Evolutionary conservation across 2,797 vertebrate genomes (phyloP), one percentile per base, ranked within the genome.

Genomic region (Mormyrops boulengeri): DNA sequence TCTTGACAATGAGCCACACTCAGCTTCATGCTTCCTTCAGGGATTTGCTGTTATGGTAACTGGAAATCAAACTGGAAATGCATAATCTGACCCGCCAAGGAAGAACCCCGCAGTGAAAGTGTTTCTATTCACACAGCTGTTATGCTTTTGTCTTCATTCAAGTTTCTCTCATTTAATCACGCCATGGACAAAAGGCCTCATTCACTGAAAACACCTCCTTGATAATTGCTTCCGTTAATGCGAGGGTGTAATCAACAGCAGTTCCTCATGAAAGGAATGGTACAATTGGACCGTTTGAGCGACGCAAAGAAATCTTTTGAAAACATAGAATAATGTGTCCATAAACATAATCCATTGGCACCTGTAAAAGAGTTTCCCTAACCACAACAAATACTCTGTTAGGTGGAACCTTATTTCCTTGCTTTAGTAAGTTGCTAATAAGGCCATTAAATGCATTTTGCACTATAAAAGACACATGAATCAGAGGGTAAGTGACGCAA

Each of bases 391-490:
- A 88, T 88, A 17, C 86, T 44, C 26, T 22, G 14, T 60, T 88
- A 52, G 14, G 41, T 17, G 5, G 55, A 53, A 30, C 22, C 22
- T 86, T 86, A 88, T 60, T 88, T 88, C 53, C 55, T 62, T 62
- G 53, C 86, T 62, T 88, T 62, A 60, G 34, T 57, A 60, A 57
- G 34, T 88, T 88, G 30, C 53, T 88, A 88, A 88, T 88, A 88
- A 88, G 86, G 86, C 55, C 34, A 62, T 88, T 60, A 62, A 88
- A 88, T 62, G 55, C 86, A 38, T 57, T 88, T 88, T 88, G 86
- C 86, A 62, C 86, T 88, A 62, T 62, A 88, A 88, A 88, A 57
- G 86, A 34, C 55, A 41, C 34, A 44, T 88, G 86, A 88, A 62
- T 88, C 86, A 88, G 17, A 62, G 38, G 86, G 62, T 44, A 62